phyloP scores from a whole-genome alignment of 2,888 invertebrate genomes.

The Psylliodes chrysocephalus region DNA sequence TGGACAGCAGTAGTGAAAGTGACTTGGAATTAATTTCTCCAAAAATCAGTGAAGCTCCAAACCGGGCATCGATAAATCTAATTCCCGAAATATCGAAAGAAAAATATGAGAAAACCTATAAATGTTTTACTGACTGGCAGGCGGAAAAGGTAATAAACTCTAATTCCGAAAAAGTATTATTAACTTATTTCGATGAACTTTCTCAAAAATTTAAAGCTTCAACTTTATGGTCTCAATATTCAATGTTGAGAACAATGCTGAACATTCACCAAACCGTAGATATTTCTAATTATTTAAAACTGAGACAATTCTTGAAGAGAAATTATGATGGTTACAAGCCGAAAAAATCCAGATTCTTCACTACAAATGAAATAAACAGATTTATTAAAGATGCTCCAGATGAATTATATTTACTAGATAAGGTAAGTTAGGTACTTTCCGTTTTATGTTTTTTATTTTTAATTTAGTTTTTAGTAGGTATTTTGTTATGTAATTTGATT shows the following conservation, averaged over 20 bases:
- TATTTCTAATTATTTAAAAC: constrained; percentile 39
- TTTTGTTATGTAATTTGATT: too few species aligned
- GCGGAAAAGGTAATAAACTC: constrained; percentile 22
- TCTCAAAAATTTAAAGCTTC: constrained; percentile 40
- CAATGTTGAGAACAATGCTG: constrained; percentile 42
- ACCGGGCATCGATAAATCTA: not conserved
- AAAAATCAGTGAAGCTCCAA: not conserved
- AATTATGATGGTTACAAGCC: constrained; percentile 48
- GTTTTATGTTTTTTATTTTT: too few species aligned
- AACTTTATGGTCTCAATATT: constrained; percentile 40
- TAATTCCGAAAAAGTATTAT: constrained; percentile 41
- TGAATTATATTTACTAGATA: constrained; percentile 33
- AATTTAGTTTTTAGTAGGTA: too few species aligned
- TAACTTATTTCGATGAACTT: constrained; percentile 42
- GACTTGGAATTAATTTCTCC: not conserved
- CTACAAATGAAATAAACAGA: constrained; percentile 46
- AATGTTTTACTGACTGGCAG: constrained; percentile 44
- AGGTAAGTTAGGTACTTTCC: too few species aligned
- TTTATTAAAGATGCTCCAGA: constrained; percentile 41
- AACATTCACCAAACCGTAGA: constrained; percentile 36
- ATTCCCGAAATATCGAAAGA: constrained; percentile 36
- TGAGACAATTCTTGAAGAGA: constrained; percentile 47
- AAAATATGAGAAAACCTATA: constrained; percentile 39
- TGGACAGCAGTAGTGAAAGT: not conserved
- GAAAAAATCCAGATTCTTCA: constrained; percentile 52